A percentile compares a stretch with the other conserved stretches of the same genome.
phyloP scores from a whole-genome alignment of 2,888 invertebrate genomes.

The Noctua comes region DNA sequence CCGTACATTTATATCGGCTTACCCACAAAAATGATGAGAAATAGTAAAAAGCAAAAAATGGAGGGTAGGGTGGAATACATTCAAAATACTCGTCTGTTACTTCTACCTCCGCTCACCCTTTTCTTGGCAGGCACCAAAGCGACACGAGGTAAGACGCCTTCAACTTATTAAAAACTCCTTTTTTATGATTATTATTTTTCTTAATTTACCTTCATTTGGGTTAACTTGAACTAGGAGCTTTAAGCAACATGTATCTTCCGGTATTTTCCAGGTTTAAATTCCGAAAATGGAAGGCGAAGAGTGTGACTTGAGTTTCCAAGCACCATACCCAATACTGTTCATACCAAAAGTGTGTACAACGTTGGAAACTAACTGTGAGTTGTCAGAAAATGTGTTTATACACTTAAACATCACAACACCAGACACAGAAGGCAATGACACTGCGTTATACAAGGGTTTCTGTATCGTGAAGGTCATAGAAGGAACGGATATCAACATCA shows the following conservation, averaged over 20 bases:
- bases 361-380: slow-evolving; percentile 78
- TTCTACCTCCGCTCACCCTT: slow-evolving; percentile 73
- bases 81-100: slow-evolving; percentile 59
- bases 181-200: slow-evolving; percentile 69
- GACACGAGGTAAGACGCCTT: slow-evolving; percentile 82
- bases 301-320: slow-evolving; percentile 66
- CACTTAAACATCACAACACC: slow-evolving; percentile 79
- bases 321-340: slow-evolving; percentile 79
- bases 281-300: slow-evolving; percentile 76
- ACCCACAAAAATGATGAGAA: slow-evolving; percentile 33
- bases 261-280: slow-evolving; percentile 66
- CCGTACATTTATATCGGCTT: slow-evolving; percentile 3
- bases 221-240: slow-evolving; percentile 40
- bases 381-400: slow-evolving; percentile 80
- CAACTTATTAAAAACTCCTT: slow-evolving; percentile 63
- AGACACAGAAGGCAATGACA: slow-evolving; percentile 80
- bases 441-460: slow-evolving; percentile 79
- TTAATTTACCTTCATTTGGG: slow-evolving; percentile 76
- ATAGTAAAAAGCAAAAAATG: slow-evolving; percentile 43
- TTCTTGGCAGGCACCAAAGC: slow-evolving; percentile 70
- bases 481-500: slow-evolving; percentile 70
- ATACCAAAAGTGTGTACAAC: slow-evolving; percentile 82
- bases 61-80: slow-evolving; percentile 72
- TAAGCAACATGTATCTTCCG: slow-evolving; percentile 63
- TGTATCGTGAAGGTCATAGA: slow-evolving; percentile 83